A percentile compares a stretch with the other conserved stretches of the same genome.
phyloP scores from a whole-genome alignment of 2,113 vertebrate species.

The Poeciliopsis prolifica region DNA sequence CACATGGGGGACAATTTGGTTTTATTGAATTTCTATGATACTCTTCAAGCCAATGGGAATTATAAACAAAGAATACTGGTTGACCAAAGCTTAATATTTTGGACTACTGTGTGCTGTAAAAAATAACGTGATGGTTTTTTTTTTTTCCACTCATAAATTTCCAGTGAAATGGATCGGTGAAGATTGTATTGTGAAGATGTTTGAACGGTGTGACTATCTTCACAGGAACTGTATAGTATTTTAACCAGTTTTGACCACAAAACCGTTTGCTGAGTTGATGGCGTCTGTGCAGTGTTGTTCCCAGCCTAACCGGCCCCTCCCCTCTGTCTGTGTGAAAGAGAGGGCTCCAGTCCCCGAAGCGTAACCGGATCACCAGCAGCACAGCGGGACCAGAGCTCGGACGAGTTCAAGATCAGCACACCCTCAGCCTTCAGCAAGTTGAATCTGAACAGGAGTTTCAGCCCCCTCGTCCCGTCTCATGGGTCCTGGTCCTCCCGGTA shows the following conservation, averaged over 20 bases:
- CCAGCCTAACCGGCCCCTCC: neutral
- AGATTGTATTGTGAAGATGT: neutral
- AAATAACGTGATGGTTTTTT: neutral
- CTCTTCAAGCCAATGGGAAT: too few relatives aligned
- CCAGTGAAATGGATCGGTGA: neutral
- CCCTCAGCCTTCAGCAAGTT: conserved; percentile 96
- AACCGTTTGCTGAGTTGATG: neutral
- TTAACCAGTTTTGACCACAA: neutral
- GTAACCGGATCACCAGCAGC: conserved; percentile 81
- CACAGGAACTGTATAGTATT: neutral
- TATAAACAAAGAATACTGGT: too few relatives aligned
- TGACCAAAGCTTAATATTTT: neutral
- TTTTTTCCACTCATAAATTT: too few relatives aligned
- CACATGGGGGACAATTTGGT: neutral
- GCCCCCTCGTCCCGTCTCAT: conserved; percentile 85
- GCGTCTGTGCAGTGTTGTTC: neutral
- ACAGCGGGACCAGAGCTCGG: conserved; percentile 78
- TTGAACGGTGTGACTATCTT: neutral
- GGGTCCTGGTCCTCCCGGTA: conserved; percentile 94
- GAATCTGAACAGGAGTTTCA: conserved; percentile 86
- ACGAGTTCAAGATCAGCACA: conserved; percentile 90
- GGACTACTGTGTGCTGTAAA: neutral
- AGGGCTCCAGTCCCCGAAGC: conserved; percentile 76
- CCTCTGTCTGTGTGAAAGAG: conserved; percentile 74
- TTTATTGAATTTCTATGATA: neutral